Evolutionary conservation across 2,888 invertebrate species (phyloP), one percentile per base, ranked within the genome.

Genomic region (Ephialtes manifestator): DNA sequence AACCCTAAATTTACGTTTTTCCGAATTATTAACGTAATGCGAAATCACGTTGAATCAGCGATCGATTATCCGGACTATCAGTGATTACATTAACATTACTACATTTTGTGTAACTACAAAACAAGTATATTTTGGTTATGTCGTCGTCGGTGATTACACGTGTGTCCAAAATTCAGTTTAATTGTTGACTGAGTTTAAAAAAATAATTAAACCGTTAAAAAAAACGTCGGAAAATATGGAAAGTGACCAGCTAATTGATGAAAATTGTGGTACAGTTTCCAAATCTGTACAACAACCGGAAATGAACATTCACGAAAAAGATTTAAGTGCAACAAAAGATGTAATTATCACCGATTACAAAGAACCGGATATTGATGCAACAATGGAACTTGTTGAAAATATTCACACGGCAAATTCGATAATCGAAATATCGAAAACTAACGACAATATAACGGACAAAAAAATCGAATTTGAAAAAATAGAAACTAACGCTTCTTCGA

Each of bases 161-260:
- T 60, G 60, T 0, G 15, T 31, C 31, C 15, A 13, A 31, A 35
- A 35, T 31, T 2, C 31, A 31, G 58, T 31, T 60, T 1, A 1
- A 60, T 60, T 35, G 15, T 28, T 28, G n/a, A 35, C 4, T n/a
- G 31, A 13, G 0, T 15, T 60, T 24, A 3, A 0, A 35, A 35
- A 20, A 5, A n/a, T 15, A 3, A 11, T 24, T n/a, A 31, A 55
- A 55, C 13, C 8, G 28, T 58, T 15, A 58, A 53, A 53, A 15
- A 24, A 24, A 18, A 55, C 10, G 24, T 24, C 55, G 28, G 31
- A n/a, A 60, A 60, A 7, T n/a, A 60, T 60, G 60, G 60, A 60
- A n/a, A 60, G n/a, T 4, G 13, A 58, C 13, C 28, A 31, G 13
- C 5, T 15, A 35, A 60, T 1, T 28, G 7, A 31, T 28, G 60